A percentile compares a stretch with the other conserved stretches of the same genome.
phyloP scores from a whole-genome alignment of 2,888 invertebrate species.

The Caenorhabditis sp. region DNA sequence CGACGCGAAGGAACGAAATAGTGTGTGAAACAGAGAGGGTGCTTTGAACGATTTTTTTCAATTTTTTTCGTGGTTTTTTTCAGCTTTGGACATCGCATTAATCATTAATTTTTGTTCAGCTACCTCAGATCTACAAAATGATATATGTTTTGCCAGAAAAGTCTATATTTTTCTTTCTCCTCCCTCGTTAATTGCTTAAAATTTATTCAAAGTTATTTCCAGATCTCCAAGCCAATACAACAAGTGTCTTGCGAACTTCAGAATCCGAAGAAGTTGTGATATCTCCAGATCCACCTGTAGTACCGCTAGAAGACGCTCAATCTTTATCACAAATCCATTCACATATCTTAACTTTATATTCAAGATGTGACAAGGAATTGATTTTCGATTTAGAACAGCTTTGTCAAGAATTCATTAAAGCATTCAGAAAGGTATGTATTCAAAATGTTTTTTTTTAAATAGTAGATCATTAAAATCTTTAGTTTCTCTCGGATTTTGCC shows the following conservation, averaged over 20 bases:
- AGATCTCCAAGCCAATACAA: slow-evolving; percentile 29
- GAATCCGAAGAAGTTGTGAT: slow-evolving; percentile 33
- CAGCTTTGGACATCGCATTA: too few species aligned
- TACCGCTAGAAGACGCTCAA: slow-evolving; percentile 28
- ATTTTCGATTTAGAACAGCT: slow-evolving; percentile 53
- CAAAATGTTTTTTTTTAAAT: too few species aligned
- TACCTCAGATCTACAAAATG: too few species aligned
- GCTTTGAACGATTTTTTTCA: too few species aligned
- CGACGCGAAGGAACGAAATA: too few species aligned
- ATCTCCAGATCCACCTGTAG: slow-evolving; percentile 12
- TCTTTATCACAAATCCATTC: slow-evolving; percentile 45
- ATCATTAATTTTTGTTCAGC: too few species aligned
- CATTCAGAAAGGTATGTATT: slow-evolving; percentile 37
- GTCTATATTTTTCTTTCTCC: too few species aligned
- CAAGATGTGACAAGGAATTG: slow-evolving; percentile 46
- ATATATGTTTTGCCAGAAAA: too few species aligned
- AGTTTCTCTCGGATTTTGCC: slow-evolving; percentile 41
- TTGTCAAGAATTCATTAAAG: slow-evolving; percentile 54
- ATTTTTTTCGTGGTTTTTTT: too few species aligned
- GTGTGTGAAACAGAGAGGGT: too few species aligned
- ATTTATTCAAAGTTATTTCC: too few species aligned
- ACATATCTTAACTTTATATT: slow-evolving; percentile 47
- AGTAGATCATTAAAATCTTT: slow-evolving; percentile 6
- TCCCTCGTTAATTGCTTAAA: too few species aligned
- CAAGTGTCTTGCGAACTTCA: slow-evolving; percentile 7